These are phyloP conservation scores for Oreochromis niloticus DNA, from an alignment of 2,113 vertebrate species.

Conservation along the genomic window DNA sequence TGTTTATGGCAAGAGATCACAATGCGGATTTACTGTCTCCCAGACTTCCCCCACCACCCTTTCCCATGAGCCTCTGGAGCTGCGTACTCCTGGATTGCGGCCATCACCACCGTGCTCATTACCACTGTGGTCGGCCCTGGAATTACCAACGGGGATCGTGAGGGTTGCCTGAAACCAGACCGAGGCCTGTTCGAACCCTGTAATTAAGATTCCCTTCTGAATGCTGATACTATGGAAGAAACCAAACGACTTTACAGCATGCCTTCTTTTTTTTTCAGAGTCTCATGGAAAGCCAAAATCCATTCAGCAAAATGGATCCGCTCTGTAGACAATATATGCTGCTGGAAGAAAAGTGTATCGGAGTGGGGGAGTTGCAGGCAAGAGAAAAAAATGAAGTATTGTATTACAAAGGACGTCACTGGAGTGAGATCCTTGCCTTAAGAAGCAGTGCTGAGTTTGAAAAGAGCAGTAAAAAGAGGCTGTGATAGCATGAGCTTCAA, in stretches of 20 bases:
- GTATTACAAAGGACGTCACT: conserved; percentile 33
- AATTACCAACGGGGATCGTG: conserved; percentile 70
- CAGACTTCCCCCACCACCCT: conserved; percentile 63
- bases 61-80: conserved; percentile 67
- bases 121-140: conserved; percentile 69
- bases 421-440: conserved; percentile 8
- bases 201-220: conserved; percentile 75
- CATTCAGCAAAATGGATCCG: conserved; percentile 62
- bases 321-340: conserved; percentile 26
- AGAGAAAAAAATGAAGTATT: conserved; percentile 32
- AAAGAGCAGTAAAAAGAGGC: neutral
- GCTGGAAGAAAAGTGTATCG: conserved; percentile 39
- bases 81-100: conserved; percentile 65
- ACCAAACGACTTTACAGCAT: conserved; percentile 72
- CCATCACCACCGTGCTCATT: conserved; percentile 57
- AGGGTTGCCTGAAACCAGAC: conserved; percentile 70
- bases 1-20: conserved; percentile 64
- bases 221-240: conserved; percentile 74
- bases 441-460: neutral
- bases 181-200: conserved; percentile 61
- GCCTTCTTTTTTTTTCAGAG: conserved; percentile 50
- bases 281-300: conserved; percentile 60
- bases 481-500: neutral
- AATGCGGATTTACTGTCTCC: conserved; percentile 61
- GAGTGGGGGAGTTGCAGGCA: conserved; percentile 27